phyloP scores from a whole-genome alignment of 2,888 invertebrate genomes.

The Nephrotoma flavescens region DNA sequence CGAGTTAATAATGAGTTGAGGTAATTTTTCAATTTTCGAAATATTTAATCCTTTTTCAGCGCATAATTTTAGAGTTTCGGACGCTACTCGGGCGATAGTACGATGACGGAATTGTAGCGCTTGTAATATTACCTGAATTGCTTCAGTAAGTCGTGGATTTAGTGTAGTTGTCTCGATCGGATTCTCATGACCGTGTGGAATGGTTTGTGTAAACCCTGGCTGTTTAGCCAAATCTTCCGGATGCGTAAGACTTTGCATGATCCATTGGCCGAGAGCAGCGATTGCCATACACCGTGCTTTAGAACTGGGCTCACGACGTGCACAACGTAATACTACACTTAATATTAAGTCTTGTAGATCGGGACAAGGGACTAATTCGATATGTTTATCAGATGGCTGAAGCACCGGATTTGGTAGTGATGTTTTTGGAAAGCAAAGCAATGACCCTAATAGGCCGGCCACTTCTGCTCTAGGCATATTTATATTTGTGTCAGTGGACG shows the following conservation, averaged over 20 bases:
- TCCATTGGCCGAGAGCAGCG: constrained; percentile 58
- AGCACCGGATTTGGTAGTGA: constrained; percentile 39
- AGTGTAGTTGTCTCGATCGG: not conserved
- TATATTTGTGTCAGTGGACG: constrained; percentile 56
- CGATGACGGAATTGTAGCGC: constrained; percentile 31
- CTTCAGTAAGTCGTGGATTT: constrained; percentile 29
- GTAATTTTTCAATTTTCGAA: constrained; percentile 25
- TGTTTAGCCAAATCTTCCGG: constrained; percentile 11
- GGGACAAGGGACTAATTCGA: constrained; percentile 30
- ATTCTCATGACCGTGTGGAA: constrained; percentile 18
- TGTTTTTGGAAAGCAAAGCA: constrained; percentile 65
- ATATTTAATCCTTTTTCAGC: constrained; percentile 26
- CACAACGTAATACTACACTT: constrained; percentile 72
- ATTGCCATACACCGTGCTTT: constrained; percentile 80
- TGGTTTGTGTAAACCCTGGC: constrained; percentile 19
- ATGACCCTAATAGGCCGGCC: constrained; percentile 72
- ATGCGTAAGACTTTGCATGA: constrained; percentile 24
- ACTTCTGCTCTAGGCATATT: constrained; percentile 82
- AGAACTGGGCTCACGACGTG: constrained; percentile 76
- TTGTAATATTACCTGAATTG: constrained; percentile 28
- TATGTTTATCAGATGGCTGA: constrained; percentile 39
- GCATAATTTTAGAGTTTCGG: constrained; percentile 28
- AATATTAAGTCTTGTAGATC: constrained; percentile 59
- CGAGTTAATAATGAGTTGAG: constrained; percentile 26
- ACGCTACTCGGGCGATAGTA: constrained; percentile 28